These are phyloP conservation scores for Heliothis subflexa DNA, from an alignment of 1,140 invertebrate species.

Conservation along the genomic window DNA sequence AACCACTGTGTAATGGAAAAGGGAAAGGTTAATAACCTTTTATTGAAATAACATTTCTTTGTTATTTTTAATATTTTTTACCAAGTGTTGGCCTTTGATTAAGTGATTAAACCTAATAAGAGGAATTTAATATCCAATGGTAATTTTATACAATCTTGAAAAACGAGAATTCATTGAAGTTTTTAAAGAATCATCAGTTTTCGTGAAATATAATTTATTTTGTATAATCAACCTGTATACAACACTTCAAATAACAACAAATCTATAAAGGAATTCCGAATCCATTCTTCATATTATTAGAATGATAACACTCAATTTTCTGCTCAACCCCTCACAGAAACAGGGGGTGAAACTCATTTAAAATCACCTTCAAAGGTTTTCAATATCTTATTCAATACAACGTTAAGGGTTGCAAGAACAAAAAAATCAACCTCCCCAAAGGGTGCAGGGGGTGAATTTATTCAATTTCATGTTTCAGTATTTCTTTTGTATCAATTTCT, in stretches of 20 bases:
- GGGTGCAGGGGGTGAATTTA: conserved; percentile 41
- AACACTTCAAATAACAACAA: background rate
- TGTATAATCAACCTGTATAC: no score
- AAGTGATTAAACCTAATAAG: no score
- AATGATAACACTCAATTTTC: conserved; percentile 21
- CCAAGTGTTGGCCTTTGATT: no score
- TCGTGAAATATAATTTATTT: no score
- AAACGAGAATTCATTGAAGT: no score
- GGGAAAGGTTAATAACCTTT: no score
- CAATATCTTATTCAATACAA: conserved; percentile 17
- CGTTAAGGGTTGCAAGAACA: conserved; percentile 41
- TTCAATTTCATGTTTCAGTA: conserved; percentile 44
- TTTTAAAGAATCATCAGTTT: no score
- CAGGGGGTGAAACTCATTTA: conserved; percentile 15
- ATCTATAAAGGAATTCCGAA: background rate
- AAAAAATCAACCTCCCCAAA: conserved; percentile 29
- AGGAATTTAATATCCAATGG: no score
- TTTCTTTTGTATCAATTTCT: conserved; percentile 42
- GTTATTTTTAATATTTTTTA: no score
- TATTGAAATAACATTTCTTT: no score
- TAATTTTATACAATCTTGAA: no score
- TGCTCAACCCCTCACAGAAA: background rate
- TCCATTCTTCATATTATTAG: conserved; percentile 1
- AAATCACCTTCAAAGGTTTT: conserved; percentile 35
- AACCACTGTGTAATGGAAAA: no score